Evolutionary conservation across 2,888 invertebrate genomes (phyloP), one percentile per base, ranked within the genome.

Genomic region (Euclidia mi): DNA sequence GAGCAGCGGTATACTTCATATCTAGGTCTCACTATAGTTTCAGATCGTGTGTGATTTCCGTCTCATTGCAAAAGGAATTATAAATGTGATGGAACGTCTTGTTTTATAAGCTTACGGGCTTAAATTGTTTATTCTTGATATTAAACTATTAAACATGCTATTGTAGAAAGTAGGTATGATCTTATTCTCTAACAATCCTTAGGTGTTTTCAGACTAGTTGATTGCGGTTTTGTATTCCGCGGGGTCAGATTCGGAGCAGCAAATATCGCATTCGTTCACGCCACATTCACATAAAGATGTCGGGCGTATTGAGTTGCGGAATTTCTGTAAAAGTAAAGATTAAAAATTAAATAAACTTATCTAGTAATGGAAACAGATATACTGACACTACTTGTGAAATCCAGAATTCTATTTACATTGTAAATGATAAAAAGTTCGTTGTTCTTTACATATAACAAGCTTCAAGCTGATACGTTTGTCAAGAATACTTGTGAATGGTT

Each of bases 221-320:
- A 93, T 89, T 72, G 85, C 88, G 42, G 88, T 81, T 82, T 94
- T 94, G 74, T 94, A 91, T 53, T 94, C 94, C 25, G 90, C 87
- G 18, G 83, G 79, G 41, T 94, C 94, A 10, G 94, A 93, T 18
- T 93, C 94, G 20, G 94, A 94, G 72, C 84, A 92, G 82, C 94
- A 94, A 60, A 92, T 88, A 71, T 97, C 97, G 84, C 97, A 97
- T 94, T 98, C 96, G 81, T 96, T 96, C 68, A 97, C 96, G 12
- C 96, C 96, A 78, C 98, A 98, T 77, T 97, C 97, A 78, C 96
- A 96, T 71, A 97, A 95, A 61, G 92, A 91, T 32, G 96, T 96
- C 3, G 98, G 97, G 68, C 96, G 96, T 60, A 97, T 95, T 3
- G 98, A 96, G 80, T 96, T 95, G 77, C 95, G 95, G 44, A 98